Percentiles rank a stretch among this genome's conserved stretches.
Conservation (phyloP, 1,140 invertebrate species). For the Drosophila pruinosa region DNA sequence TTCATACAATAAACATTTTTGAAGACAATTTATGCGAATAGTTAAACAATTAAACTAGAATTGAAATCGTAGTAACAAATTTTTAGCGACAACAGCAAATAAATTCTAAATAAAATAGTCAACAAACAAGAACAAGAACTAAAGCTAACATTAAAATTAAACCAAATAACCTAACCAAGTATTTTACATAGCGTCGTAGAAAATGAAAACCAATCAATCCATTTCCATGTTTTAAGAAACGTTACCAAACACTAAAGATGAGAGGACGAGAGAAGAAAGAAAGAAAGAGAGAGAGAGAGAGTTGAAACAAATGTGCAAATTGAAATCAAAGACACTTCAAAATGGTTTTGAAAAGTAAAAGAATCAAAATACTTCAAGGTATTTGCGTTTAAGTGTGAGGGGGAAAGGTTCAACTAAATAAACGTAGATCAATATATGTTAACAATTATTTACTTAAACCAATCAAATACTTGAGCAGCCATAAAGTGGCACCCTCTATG, state of each 20-base stretch:
- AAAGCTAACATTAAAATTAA: slow-evolving; percentile 37
- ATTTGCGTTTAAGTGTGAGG: neutral
- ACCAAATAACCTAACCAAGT: slow-evolving; percentile 60
- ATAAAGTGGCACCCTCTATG: slow-evolving; percentile 7
- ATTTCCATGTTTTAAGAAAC: slow-evolving; percentile 65
- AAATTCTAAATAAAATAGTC: slow-evolving; percentile 52
- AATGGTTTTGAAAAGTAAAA: slow-evolving; percentile 58
- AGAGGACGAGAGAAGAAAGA: slow-evolving; percentile 33
- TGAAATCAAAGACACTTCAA: slow-evolving; percentile 71
- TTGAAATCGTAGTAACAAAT: slow-evolving; percentile 44
- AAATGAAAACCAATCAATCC: slow-evolving; percentile 32
- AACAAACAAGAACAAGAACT: slow-evolving; percentile 19
- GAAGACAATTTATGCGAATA: slow-evolving; percentile 34
- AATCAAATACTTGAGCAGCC: slow-evolving; percentile 23
- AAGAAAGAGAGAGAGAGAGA: neutral
- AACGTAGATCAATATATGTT: slow-evolving; percentile 68
- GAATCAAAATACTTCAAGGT: slow-evolving; percentile 25
- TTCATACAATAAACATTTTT: slow-evolving; percentile 40
- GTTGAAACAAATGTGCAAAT: slow-evolving; percentile 68
- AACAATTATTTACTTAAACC: slow-evolving; percentile 50
- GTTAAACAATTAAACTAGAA: slow-evolving; percentile 49
- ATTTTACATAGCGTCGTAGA: slow-evolving; percentile 71
- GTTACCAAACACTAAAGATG: slow-evolving; percentile 44
- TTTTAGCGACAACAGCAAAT: slow-evolving; percentile 48
- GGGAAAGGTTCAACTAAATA: slow-evolving; percentile 42